phyloP scores from a whole-genome alignment of 92 coral and sea anemone species.

The Porites cylindrica region DNA sequence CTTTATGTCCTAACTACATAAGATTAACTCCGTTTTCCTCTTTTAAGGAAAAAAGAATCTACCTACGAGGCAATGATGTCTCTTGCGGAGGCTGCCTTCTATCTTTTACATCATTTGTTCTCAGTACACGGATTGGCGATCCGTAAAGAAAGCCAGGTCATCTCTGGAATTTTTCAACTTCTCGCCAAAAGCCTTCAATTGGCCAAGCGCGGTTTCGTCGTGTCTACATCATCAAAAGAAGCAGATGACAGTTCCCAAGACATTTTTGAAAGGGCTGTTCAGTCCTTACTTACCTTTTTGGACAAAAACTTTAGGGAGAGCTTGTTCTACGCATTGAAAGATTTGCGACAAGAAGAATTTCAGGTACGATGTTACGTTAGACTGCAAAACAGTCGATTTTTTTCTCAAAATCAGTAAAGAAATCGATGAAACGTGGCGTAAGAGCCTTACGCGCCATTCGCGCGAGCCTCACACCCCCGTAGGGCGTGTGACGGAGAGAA shows the following conservation, averaged over 20 bases:
- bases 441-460: no score
- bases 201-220: neutral
- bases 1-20: neutral
- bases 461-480: no score
- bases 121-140: neutral
- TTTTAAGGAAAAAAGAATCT: neutral
- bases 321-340: neutral
- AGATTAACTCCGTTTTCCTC: no score
- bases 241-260: neutral
- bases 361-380: conserved; percentile 1
- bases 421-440: no score
- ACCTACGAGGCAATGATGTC: conserved; percentile 1
- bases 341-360: neutral
- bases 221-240: neutral
- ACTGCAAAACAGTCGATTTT: no score
- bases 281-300: neutral
- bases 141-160: neutral
- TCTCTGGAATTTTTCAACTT: neutral
- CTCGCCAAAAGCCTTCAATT: neutral
- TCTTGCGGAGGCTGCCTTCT: conserved; percentile 18
- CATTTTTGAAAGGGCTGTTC: neutral
- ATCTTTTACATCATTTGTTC: neutral
- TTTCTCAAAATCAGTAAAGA: neutral
- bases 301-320: neutral
- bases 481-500: no score